Conservation (phyloP, 2,797 vertebrate species). For the Lutjanus campechanus region DNA sequence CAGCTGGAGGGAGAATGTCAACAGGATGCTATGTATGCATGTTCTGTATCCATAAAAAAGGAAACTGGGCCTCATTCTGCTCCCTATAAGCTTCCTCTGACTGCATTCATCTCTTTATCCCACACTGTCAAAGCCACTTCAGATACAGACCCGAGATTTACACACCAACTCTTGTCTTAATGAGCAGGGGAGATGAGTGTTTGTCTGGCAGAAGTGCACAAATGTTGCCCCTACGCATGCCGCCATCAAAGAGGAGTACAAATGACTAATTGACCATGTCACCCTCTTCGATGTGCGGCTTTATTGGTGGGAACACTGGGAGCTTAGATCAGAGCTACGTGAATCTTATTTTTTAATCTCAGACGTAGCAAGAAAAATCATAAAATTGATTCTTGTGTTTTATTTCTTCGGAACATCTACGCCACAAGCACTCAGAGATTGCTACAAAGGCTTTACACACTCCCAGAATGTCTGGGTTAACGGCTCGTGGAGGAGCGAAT, state of each 20-base stretch:
- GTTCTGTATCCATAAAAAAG: conserved; percentile 41
- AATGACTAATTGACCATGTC: conserved; percentile 56
- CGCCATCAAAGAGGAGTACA: conserved; percentile 44
- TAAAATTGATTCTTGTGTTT: conserved; percentile 54
- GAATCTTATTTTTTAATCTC: conserved; percentile 51
- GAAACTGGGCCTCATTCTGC: conserved; percentile 32
- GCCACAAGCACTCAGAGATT: conserved; percentile 58
- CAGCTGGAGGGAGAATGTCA: conserved; percentile 58
- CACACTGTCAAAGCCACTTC: conserved; percentile 61
- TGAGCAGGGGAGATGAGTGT: conserved; percentile 60
- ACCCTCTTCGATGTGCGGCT: conserved; percentile 18
- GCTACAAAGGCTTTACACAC: conserved; percentile 56
- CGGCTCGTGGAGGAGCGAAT: conserved; percentile 45
- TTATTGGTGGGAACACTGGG: conserved; percentile 23
- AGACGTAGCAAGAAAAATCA: conserved; percentile 40
- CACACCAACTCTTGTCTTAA: conserved; percentile 55
- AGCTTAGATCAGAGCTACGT: conserved; percentile 33
- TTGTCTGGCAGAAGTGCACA: conserved; percentile 55
- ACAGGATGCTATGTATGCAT: conserved; percentile 55
- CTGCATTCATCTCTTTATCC: conserved; percentile 65
- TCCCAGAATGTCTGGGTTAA: conserved; percentile 56
- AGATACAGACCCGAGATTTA: conserved; percentile 56
- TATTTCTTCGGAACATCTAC: conserved; percentile 52
- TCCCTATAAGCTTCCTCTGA: conserved; percentile 43
- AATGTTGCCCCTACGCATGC: conserved; percentile 36